A percentile compares a stretch with the other conserved stretches of the same genome.
Evolutionary conservation across 2,797 vertebrate genomes (phyloP).

Genomic region (Myotis findleyi): DNA sequence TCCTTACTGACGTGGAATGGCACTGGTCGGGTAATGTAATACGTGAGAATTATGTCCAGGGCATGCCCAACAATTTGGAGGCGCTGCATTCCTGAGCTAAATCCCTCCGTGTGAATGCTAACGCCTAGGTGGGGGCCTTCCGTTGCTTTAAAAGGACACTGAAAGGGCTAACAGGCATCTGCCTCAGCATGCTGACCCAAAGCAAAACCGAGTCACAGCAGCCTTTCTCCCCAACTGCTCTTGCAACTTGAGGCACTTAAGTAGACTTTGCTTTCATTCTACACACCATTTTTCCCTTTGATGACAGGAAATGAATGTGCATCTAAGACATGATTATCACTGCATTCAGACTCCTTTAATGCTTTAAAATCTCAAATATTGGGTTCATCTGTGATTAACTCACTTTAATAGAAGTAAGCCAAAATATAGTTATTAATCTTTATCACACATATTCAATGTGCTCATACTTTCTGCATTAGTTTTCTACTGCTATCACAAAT

Average conservation of each 20-base stretch:
- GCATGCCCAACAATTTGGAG: not conserved
- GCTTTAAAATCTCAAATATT: not conserved
- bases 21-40: not conserved
- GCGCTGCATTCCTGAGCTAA: not conserved
- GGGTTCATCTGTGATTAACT: not conserved
- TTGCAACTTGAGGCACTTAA: slow-evolving; percentile 8
- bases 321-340: not conserved
- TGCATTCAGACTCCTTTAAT: not conserved
- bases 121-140: not conserved
- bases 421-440: not conserved
- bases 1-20: not conserved
- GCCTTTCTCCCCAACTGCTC: not conserved
- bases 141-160: not conserved
- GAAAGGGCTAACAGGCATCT: not conserved
- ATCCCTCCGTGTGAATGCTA: not conserved
- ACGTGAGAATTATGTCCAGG: not conserved
- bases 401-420: slow-evolving; percentile 21
- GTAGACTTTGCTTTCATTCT: not conserved
- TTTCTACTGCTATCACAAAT: not conserved
- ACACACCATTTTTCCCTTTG: not conserved
- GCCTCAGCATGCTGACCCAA: not conserved
- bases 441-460: not conserved
- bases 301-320: not conserved
- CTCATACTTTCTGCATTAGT: not conserved
- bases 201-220: not conserved